Base-by-base conservation (phyloP, 2,113 vertebrate species). In the Plotosus lineatus region DNA sequence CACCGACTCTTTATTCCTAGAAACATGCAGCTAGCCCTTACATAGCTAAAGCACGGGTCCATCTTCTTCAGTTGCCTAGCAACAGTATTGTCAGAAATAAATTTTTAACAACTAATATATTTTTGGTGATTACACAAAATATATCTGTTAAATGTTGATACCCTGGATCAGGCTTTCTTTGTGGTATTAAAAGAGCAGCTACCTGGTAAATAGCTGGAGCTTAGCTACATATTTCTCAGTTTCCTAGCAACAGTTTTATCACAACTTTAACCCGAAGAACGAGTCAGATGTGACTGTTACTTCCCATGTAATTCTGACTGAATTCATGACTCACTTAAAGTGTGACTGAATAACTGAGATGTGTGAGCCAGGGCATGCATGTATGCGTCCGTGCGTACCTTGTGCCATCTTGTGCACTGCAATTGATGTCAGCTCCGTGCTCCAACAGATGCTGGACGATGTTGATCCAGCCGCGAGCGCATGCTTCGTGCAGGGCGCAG, bases 401-500 rank as follows among this genome's bases (percentile, higher is more conserved):
- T 88, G 96, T 98, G 85, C 97, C 97, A 61, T 98, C 97, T 89
- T 98, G 97, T 4, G 97, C 95, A 6, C 96, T 97, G 94, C 96
- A 98, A 94, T 98, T 98, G 61, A 98, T 95, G 14, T 98, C 95
- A 0, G 96, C 97, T 9, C 96, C 96, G 5, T 98, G 94, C 84
- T 95, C 94, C 0, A 98, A 93, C 85, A 98, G 95, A 88, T 97
- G 96, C 55, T 94, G 93, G 40, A 95, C 95, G 42, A 98, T 98
- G 79, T 91, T 93, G 85, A 98, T 92, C 96, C 96, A 97, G 83
- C 97, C 97, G 11, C 94, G 89, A 6, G 96, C 95, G 82, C 96
- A 97, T 71, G 96, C 97, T 79, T 98, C 96, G 0, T 97, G 97
- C 77, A 98, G 92, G 17, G 97, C 97, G 50, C 96, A 96, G 89